phyloP scores from a whole-genome alignment of 2,113 vertebrate genomes.

The Apodemus sylvaticus region DNA sequence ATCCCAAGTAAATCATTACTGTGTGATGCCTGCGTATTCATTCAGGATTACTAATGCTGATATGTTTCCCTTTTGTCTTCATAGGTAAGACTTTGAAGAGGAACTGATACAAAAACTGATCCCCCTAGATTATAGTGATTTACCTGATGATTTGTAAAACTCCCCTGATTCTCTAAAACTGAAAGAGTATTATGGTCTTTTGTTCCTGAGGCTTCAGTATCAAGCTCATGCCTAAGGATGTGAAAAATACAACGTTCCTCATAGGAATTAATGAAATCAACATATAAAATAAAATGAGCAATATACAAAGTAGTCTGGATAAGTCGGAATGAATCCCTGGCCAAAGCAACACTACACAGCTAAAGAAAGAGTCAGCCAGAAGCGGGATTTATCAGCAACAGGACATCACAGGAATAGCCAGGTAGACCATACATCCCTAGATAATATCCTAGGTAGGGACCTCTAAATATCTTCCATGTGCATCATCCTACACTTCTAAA shows the following conservation, averaged over 20 bases:
- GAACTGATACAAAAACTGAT: background rate
- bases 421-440: background rate
- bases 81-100: slow-evolving; percentile 35
- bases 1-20: slow-evolving; percentile 16
- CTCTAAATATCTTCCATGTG: background rate
- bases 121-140: slow-evolving; percentile 28
- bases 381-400: background rate
- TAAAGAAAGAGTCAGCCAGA: background rate
- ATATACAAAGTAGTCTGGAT: background rate
- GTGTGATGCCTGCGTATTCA: background rate
- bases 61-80: slow-evolving; percentile 34
- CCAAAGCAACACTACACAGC: background rate
- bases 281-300: slow-evolving; percentile 19
- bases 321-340: background rate
- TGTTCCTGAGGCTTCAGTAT: background rate
- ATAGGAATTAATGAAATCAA: slow-evolving; percentile 39
- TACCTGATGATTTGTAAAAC: slow-evolving; percentile 46
- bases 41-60: slow-evolving; percentile 28
- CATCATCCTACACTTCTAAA: background rate
- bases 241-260: background rate
- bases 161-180: background rate
- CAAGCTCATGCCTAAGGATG: background rate
- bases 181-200: background rate
- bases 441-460: background rate
- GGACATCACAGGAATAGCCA: background rate